Conservation (phyloP, 2,113 vertebrate species). For the Puntigrus tetrazona region DNA sequence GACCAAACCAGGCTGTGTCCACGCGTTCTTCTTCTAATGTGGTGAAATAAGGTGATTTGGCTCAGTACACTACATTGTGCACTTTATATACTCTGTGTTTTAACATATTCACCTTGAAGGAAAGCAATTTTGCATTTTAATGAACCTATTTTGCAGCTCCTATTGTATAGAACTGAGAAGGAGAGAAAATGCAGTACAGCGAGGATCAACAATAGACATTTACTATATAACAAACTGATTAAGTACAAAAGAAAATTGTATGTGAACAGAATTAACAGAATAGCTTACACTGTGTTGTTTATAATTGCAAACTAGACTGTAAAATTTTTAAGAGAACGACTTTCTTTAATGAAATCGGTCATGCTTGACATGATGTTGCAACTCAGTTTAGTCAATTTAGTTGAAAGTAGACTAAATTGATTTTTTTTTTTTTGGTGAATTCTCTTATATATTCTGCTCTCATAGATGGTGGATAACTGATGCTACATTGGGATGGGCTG, state of each 20-base stretch:
- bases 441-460: not conserved
- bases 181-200: not conserved
- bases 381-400: not conserved
- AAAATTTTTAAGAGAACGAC: not conserved
- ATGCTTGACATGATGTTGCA: conserved; percentile 9
- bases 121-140: not conserved
- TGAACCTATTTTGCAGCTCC: not conserved
- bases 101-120: not conserved
- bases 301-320: not conserved
- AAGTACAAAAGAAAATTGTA: not conserved
- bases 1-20: not conserved
- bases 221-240: not conserved
- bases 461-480: conserved; percentile 5
- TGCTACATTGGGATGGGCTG: conserved; percentile 20
- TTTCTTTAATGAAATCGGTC: not conserved
- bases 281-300: not conserved
- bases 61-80: not conserved
- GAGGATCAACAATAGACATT: not conserved
- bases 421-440: not conserved
- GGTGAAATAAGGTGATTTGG: not conserved
- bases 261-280: conserved; percentile 10
- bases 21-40: not conserved
- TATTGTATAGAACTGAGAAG: not conserved
- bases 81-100: not conserved
- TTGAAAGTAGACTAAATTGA: not conserved